Percentiles rank a stretch among this genome's conserved stretches.
Conservation (phyloP, 2,888 invertebrate genomes). For the Spisula subtruncata region DNA sequence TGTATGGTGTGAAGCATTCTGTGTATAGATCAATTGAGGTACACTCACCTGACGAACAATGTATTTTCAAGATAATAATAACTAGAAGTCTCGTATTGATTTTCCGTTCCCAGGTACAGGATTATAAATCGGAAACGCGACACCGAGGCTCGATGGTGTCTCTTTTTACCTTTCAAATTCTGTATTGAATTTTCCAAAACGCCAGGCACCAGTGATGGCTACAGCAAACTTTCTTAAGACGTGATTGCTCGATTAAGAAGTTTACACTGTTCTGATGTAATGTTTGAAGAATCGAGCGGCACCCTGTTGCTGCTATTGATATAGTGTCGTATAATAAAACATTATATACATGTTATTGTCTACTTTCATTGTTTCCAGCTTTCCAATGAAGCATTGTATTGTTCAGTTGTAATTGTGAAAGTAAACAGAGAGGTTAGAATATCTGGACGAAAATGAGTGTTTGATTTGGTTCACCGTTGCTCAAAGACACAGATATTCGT, state of each 20-base stretch:
- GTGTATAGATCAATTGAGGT: slow-evolving; percentile 16
- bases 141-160: slow-evolving; percentile 23
- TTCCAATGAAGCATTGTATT: no score
- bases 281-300: not conserved
- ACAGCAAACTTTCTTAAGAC: not conserved
- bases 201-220: not conserved
- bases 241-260: slow-evolving; percentile 1
- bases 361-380: no score
- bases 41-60: slow-evolving; percentile 29
- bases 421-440: no score
- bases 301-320: not conserved
- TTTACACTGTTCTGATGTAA: not conserved
- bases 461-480: no score
- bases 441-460: no score
- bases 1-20: not conserved
- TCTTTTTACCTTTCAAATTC: slow-evolving; percentile 28
- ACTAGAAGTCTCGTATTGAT: slow-evolving; percentile 17
- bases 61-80: slow-evolving; percentile 30
- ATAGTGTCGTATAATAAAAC: no score
- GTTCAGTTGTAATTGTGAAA: no score
- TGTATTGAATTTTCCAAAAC: slow-evolving; percentile 32
- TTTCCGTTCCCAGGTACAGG: slow-evolving; percentile 22
- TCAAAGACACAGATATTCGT: no score
- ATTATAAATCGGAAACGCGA: slow-evolving; percentile 26
- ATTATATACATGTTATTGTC: no score